phyloP scores from a whole-genome alignment of 2,888 invertebrate genomes.

The Strigamia maritima region DNA sequence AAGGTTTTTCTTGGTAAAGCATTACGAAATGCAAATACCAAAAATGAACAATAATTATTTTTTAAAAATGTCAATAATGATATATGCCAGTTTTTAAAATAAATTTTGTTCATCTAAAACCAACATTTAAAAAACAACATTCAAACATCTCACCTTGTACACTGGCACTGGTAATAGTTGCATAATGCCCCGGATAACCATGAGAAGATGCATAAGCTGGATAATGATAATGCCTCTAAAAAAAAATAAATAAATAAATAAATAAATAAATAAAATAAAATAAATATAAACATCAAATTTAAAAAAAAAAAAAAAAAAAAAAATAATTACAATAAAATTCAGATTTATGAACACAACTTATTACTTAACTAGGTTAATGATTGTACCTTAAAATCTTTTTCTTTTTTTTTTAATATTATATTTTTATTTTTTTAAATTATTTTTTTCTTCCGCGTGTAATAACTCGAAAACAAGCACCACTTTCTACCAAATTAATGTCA shows the following conservation, averaged over 20 bases:
- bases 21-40: not conserved
- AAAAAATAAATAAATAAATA: conserved; percentile 29
- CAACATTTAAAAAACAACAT: not conserved
- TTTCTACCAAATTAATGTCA: not conserved
- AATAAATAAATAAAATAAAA: not conserved
- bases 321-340: not conserved
- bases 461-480: not conserved
- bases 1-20: not conserved
- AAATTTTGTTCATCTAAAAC: too few relatives aligned
- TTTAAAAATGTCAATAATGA: too few relatives aligned
- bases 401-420: not conserved
- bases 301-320: conserved; percentile 34
- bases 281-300: too few relatives aligned
- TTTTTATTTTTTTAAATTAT: not conserved
- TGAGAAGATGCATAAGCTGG: conserved; percentile 42
- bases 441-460: not conserved
- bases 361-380: not conserved
- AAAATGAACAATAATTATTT: too few relatives aligned
- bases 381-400: not conserved
- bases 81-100: too few relatives aligned
- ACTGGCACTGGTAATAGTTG: conserved; percentile 43
- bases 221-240: conserved; percentile 42
- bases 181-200: conserved; percentile 43
- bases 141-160: conserved; percentile 40
- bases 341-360: not conserved